phyloP scores from a whole-genome alignment of 1,140 invertebrate species.

The Aphaenogaster rudis region DNA sequence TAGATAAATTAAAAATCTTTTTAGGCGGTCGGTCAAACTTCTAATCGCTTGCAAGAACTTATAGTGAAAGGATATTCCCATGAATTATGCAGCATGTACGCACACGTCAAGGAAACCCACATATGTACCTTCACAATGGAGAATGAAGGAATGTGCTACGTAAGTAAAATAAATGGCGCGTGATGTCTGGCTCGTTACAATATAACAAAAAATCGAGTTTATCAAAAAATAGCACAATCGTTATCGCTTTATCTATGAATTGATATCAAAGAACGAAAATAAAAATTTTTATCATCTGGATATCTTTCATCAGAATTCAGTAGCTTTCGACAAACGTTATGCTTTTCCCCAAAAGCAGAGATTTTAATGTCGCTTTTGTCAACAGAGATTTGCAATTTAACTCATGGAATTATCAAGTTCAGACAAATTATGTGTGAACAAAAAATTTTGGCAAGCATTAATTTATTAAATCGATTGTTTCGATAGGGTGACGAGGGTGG shows the following conservation, averaged over 20 bases:
- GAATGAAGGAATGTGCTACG: background rate
- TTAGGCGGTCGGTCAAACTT: background rate
- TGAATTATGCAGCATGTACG: background rate
- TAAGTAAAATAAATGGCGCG: constrained; percentile 10
- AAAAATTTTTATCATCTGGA: background rate
- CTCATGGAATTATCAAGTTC: background rate
- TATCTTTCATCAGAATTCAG: background rate
- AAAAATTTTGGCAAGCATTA: background rate
- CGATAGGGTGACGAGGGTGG: constrained; percentile 88
- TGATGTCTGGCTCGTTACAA: background rate
- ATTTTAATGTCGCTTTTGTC: background rate
- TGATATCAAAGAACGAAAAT: background rate
- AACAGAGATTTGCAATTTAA: background rate
- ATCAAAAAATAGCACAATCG: background rate
- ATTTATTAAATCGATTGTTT: constrained; percentile 59
- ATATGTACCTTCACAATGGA: background rate
- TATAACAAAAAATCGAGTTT: background rate
- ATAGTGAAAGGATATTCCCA: constrained; percentile 23
- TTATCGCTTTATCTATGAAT: background rate
- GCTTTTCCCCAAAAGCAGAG: background rate
- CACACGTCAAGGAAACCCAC: background rate
- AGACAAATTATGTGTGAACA: background rate
- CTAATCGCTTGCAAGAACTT: constrained; percentile 9
- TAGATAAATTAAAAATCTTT: background rate
- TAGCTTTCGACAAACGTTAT: background rate